These are phyloP conservation scores for Enteromius anoplus DNA, from an alignment of 2,797 vertebrate genomes.

Conservation along the genomic window DNA sequence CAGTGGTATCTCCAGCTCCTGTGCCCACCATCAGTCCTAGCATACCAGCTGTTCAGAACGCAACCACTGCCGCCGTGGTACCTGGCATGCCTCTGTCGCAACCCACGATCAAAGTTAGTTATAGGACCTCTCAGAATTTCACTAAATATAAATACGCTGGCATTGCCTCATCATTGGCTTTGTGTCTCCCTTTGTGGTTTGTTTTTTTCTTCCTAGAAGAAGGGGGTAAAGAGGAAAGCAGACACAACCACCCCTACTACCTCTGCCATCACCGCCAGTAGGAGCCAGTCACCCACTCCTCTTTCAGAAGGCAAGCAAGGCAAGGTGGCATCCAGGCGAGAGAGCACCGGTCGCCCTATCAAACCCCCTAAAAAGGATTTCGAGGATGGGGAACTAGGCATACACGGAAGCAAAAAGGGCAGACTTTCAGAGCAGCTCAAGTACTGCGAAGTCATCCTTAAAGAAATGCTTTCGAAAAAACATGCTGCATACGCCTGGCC, in stretches of 20 bases:
- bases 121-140: not conserved
- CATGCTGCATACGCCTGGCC: conserved; percentile 92
- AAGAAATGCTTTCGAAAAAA: conserved; percentile 94
- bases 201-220: conserved; percentile 76
- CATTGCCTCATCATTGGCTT: conserved; percentile 5
- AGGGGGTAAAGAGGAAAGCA: conserved; percentile 87
- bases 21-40: conserved; percentile 80
- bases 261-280: conserved; percentile 78
- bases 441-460: conserved; percentile 88
- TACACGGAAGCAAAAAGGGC: conserved; percentile 75
- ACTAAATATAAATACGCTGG: not conserved
- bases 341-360: conserved; percentile 79
- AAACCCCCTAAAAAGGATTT: conserved; percentile 81
- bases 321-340: conserved; percentile 78
- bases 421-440: conserved; percentile 84
- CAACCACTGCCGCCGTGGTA: conserved; percentile 75
- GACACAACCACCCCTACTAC: conserved; percentile 82
- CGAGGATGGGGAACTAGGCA: conserved; percentile 77
- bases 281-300: conserved; percentile 77
- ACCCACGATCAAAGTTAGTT: conserved; percentile 83
- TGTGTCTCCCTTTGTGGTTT: conserved; percentile 14
- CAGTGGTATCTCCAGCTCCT: conserved; percentile 77
- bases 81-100: conserved; percentile 80
- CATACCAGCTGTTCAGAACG: conserved; percentile 72
- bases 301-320: conserved; percentile 80